Conservation (phyloP, 2,113 vertebrate species). For the Lagopus muta region DNA sequence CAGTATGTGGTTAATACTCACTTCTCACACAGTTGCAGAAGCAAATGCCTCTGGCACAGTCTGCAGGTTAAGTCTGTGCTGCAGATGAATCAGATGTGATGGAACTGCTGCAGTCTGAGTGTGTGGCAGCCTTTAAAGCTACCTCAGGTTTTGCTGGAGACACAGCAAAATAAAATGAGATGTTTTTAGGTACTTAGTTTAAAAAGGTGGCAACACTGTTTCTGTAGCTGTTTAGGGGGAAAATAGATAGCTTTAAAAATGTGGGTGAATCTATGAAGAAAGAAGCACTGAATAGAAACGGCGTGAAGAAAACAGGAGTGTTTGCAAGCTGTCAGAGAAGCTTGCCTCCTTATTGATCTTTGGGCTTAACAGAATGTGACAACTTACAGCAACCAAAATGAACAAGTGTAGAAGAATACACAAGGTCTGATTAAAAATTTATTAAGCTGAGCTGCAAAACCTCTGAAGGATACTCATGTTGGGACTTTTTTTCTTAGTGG, state of each 20-base stretch:
- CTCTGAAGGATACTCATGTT: not conserved
- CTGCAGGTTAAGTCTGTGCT: constrained; percentile 35
- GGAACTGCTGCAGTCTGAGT: not conserved
- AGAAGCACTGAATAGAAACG: constrained; percentile 35
- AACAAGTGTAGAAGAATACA: not conserved
- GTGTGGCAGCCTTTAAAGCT: not conserved
- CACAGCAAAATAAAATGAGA: not conserved
- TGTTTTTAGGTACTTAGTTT: not conserved
- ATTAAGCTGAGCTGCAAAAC: constrained; percentile 18
- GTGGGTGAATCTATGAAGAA: not conserved
- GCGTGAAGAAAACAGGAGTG: constrained; percentile 39
- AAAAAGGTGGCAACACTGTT: not conserved
- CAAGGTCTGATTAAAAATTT: constrained; percentile 27
- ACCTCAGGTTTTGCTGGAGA: not conserved
- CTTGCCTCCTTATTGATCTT: constrained; percentile 37
- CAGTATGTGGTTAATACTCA: not conserved
- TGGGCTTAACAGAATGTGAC: constrained; percentile 39
- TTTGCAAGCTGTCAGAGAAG: constrained; percentile 49
- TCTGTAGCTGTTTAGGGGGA: not conserved
- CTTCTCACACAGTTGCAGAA: not conserved
- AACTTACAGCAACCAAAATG: constrained; percentile 33
- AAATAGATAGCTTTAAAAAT: not conserved
- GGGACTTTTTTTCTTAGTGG: not conserved
- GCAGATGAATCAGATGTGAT: constrained; percentile 21
- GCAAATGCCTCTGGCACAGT: not conserved